phyloP scores from a whole-genome alignment of 1,140 invertebrate species.

The Formica selysi region DNA sequence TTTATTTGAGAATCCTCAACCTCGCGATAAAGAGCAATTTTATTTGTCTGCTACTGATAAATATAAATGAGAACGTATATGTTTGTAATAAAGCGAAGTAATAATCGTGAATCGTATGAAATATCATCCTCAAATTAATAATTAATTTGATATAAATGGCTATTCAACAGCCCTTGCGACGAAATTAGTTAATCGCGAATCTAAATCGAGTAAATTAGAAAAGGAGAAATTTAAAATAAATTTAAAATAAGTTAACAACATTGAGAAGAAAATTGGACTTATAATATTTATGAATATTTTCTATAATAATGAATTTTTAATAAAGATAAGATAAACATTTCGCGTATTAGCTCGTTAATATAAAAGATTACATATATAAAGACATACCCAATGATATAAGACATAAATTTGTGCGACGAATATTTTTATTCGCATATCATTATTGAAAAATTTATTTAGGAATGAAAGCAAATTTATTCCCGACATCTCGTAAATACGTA shows the following conservation, averaged over 20 bases:
- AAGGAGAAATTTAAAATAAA: background rate
- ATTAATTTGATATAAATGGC: slow-evolving; percentile 2
- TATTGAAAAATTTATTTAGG: no score
- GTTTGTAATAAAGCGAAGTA: background rate
- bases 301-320: background rate
- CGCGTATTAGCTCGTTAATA: slow-evolving; percentile 2
- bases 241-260: background rate
- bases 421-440: slow-evolving; percentile 5
- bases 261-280: background rate
- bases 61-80: background rate
- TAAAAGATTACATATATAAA: slow-evolving; percentile 11
- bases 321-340: background rate
- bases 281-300: slow-evolving; percentile 25
- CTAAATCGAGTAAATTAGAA: background rate
- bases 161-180: background rate
- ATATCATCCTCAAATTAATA: slow-evolving; percentile 42
- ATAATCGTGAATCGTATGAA: background rate
- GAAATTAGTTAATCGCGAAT: slow-evolving; percentile 1
- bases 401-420: background rate
- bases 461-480: no score
- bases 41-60: slow-evolving; percentile 14
- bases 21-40: slow-evolving; percentile 51
- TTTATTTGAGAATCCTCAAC: slow-evolving; percentile 27
- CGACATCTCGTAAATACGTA: no score
- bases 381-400: background rate